Conservation (phyloP, 2,888 invertebrate species). For the Cylloceria caligata region DNA sequence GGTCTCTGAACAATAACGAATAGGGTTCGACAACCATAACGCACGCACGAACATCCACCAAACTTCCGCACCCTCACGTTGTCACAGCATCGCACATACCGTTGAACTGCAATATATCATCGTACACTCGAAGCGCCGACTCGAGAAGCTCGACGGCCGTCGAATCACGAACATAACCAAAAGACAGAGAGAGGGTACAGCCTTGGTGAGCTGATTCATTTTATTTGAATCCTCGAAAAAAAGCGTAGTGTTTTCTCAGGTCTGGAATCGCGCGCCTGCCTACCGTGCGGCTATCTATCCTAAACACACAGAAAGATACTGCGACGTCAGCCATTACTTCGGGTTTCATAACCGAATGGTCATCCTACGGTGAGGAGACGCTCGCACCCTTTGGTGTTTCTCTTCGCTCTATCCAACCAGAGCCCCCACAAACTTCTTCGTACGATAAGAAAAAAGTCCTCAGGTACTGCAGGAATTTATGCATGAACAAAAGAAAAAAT, state of each 20-base stretch:
- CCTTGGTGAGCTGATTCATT: conserved; percentile 73
- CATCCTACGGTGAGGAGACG: conserved; percentile 39
- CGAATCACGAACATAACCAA: not conserved
- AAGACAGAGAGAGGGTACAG: conserved; percentile 44
- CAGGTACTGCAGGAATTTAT: conserved; percentile 64
- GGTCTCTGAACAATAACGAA: conserved; percentile 44
- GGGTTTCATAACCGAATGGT: conserved; percentile 47
- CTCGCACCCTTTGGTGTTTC: conserved; percentile 12
- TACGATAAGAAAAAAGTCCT: conserved; percentile 46
- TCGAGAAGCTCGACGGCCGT: conserved; percentile 61
- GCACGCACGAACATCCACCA: conserved; percentile 65
- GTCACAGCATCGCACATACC: conserved; percentile 68
- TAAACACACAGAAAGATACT: conserved; percentile 18
- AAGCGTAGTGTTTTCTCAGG: conserved; percentile 72
- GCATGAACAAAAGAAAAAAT: conserved; percentile 53
- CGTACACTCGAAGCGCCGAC: conserved; percentile 59
- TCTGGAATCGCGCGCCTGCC: conserved; percentile 46
- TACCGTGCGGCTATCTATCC: conserved; percentile 2
- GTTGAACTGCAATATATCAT: conserved; percentile 66
- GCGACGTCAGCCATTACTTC: conserved; percentile 48
- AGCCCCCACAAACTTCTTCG: conserved; percentile 31
- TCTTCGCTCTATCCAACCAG: conserved; percentile 32
- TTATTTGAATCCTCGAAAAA: conserved; percentile 67
- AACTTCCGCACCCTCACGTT: conserved; percentile 72
- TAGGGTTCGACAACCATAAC: conserved; percentile 52